Conservation (phyloP, 2,113 vertebrate genomes). For the Sapajus apella region DNA sequence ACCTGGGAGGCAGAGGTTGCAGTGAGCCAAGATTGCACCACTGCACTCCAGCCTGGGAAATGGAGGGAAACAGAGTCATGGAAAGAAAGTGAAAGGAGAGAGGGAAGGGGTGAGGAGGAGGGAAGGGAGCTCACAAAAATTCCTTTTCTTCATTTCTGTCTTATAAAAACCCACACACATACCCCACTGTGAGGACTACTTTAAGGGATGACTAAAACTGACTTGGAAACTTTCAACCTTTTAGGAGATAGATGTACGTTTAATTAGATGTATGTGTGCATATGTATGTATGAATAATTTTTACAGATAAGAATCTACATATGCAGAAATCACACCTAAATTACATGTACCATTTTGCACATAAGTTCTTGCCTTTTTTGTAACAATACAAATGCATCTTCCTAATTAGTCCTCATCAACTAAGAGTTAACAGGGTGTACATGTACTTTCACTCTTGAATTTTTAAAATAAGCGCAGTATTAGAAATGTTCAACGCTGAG, state of each 20-base stretch:
- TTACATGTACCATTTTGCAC: not conserved
- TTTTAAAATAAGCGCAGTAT: not conserved
- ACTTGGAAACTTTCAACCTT: not conserved
- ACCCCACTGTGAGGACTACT: not conserved
- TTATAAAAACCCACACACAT: not conserved
- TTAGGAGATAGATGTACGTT: not conserved
- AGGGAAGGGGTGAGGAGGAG: no score
- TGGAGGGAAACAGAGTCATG: not conserved
- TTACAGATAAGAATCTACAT: not conserved
- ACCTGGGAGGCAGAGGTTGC: no score
- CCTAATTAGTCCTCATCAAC: not conserved
- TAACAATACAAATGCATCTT: not conserved
- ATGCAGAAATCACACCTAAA: not conserved
- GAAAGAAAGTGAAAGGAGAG: no score
- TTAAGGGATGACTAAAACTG: not conserved
- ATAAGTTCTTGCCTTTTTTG: not conserved
- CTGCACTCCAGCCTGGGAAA: no score
- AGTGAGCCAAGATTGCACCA: no score
- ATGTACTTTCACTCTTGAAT: not conserved
- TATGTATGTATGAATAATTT: no score
- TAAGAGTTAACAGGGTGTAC: no score
- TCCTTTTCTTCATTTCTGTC: not conserved
- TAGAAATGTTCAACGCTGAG: fast-evolving
- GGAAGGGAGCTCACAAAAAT: not conserved
- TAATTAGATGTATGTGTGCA: not conserved